phyloP scores from a whole-genome alignment of 2,888 invertebrate genomes.

The Tachystola acroxantha region DNA sequence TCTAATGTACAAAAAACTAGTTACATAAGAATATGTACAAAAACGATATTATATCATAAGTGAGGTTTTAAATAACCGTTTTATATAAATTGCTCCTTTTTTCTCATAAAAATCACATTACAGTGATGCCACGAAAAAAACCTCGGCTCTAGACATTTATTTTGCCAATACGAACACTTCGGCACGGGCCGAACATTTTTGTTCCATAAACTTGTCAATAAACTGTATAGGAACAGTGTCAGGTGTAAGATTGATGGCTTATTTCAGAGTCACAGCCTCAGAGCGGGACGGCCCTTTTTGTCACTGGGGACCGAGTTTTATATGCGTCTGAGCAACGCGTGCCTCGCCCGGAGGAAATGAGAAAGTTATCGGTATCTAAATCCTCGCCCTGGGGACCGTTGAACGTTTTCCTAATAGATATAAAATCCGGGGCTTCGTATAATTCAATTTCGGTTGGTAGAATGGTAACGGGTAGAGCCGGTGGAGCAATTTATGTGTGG shows the following conservation, averaged over 20 bases:
- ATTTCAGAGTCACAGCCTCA: constrained; percentile 38
- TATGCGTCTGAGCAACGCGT: constrained; percentile 47
- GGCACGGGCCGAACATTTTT: no score
- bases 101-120: no score
- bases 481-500: constrained; percentile 49
- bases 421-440: constrained; percentile 61
- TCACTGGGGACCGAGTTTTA: constrained; percentile 41
- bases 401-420: constrained; percentile 69
- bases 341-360: constrained; percentile 62
- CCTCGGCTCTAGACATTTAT: no score
- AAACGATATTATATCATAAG: no score
- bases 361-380: constrained; percentile 73
- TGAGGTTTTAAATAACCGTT: no score
- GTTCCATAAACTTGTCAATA: no score
- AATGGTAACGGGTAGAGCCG: constrained; percentile 8
- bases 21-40: no score
- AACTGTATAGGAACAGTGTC: no score
- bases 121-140: no score
- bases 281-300: constrained; percentile 35
- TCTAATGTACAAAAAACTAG: no score
- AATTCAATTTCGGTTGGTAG: constrained; percentile 57
- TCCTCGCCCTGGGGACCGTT: constrained; percentile 60
- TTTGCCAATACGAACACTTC: no score
- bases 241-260: constrained; percentile 58
- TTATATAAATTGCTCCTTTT: no score